Evolutionary conservation across 1,140 invertebrate genomes (phyloP).

Genomic region (Hyphantria cunea): DNA sequence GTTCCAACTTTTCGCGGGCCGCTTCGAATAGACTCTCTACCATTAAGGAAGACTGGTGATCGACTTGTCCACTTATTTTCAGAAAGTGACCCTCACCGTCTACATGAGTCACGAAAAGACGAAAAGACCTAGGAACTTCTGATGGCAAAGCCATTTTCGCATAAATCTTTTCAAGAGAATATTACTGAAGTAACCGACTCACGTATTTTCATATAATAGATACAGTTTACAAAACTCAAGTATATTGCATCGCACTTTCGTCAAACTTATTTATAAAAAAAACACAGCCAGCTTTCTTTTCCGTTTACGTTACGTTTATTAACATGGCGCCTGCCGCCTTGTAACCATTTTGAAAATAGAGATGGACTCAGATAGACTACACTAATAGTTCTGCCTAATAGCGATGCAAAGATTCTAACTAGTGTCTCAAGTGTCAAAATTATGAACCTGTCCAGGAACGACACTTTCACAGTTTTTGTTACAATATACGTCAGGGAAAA

Average conservation of each 20-base stretch:
- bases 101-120: slow-evolving; percentile 84
- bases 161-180: slow-evolving; percentile 19
- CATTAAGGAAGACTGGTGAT: slow-evolving; percentile 81
- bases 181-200: slow-evolving; percentile 35
- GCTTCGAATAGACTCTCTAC: slow-evolving; percentile 82
- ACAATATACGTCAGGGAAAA: too few species aligned
- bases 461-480: too few species aligned
- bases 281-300: slow-evolving; percentile 63
- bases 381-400: too few species aligned
- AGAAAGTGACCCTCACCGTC: slow-evolving; percentile 85
- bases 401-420: too few species aligned
- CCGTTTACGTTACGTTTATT: slow-evolving; percentile 75
- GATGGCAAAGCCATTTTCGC: slow-evolving; percentile 57
- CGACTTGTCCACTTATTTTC: slow-evolving; percentile 86
- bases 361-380: not conserved
- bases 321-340: slow-evolving; percentile 55
- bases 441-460: too few species aligned
- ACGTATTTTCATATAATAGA: slow-evolving; percentile 51
- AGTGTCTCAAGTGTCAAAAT: too few species aligned
- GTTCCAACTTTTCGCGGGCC: slow-evolving; percentile 75
- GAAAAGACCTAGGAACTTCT: slow-evolving; percentile 61
- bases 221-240: slow-evolving; percentile 26
- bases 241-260: slow-evolving; percentile 42
- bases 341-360: slow-evolving; percentile 32
- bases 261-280: slow-evolving; percentile 46